Percentiles rank a stretch among this genome's conserved stretches.
These are phyloP conservation scores for Neelides sp. DNA, from an alignment of 1,140 invertebrate genomes.

Conservation along the genomic window DNA sequence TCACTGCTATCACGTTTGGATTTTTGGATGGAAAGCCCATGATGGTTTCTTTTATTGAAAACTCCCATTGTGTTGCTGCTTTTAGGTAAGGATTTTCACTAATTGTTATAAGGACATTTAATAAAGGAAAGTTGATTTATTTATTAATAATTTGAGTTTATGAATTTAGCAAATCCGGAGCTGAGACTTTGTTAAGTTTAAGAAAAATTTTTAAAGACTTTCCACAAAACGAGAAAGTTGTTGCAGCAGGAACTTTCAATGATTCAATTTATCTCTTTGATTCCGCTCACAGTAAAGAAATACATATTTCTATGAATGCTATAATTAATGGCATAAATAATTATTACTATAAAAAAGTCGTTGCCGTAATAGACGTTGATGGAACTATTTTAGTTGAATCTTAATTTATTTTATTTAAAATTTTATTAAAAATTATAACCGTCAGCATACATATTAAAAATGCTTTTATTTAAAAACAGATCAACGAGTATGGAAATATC, in stretches of 20 bases:
- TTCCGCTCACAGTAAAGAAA: not conserved
- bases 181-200: not conserved
- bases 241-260: constrained; percentile 8
- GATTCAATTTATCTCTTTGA: constrained; percentile 9
- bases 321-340: not conserved
- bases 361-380: too few species aligned
- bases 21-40: constrained; percentile 2
- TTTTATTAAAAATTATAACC: too few species aligned
- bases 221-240: not conserved
- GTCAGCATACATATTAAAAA: not conserved
- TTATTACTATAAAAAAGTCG: not conserved
- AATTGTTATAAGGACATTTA: not conserved
- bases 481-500: constrained; percentile 16
- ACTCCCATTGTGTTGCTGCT: constrained; percentile 9
- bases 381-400: too few species aligned
- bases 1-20: constrained; percentile 8
- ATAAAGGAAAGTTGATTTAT: not conserved
- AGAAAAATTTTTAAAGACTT: constrained; percentile 6
- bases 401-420: not conserved
- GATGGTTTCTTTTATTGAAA: constrained; percentile 13
- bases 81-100: constrained; percentile 5
- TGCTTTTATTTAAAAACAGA: not conserved
- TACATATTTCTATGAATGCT: not conserved
- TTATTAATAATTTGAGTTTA: not conserved
- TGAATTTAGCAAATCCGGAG: constrained; percentile 12